These are phyloP conservation scores for Baronia brevicornis DNA, from an alignment of 2,888 invertebrate genomes.

Conservation along the genomic window DNA sequence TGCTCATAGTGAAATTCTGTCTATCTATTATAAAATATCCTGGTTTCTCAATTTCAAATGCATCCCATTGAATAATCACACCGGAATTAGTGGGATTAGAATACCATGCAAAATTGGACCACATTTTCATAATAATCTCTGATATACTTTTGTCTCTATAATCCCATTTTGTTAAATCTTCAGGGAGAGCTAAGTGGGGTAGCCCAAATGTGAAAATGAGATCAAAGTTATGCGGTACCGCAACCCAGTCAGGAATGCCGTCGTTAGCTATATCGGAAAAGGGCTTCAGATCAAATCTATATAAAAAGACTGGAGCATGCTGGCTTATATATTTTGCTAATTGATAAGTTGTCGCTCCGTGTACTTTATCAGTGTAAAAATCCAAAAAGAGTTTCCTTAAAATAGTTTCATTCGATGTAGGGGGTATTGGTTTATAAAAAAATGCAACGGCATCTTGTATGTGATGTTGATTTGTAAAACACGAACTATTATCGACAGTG, in stretches of 20 bases:
- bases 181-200: slow-evolving; percentile 80
- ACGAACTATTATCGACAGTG: slow-evolving; percentile 71
- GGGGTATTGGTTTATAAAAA: slow-evolving; percentile 82
- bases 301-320: slow-evolving; percentile 78
- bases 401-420: slow-evolving; percentile 75
- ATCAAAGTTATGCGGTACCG: slow-evolving; percentile 88
- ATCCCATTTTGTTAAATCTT: slow-evolving; percentile 81
- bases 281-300: slow-evolving; percentile 85
- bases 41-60: slow-evolving; percentile 79
- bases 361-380: slow-evolving; percentile 84
- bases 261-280: slow-evolving; percentile 78
- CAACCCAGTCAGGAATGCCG: slow-evolving; percentile 84
- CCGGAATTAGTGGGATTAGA: slow-evolving; percentile 82
- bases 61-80: slow-evolving; percentile 85
- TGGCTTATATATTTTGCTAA: slow-evolving; percentile 80
- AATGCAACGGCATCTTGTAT: slow-evolving; percentile 84
- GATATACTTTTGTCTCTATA: slow-evolving; percentile 84
- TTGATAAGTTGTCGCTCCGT: slow-evolving; percentile 81
- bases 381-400: slow-evolving; percentile 80
- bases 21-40: slow-evolving; percentile 84
- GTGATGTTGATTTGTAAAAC: slow-evolving; percentile 78
- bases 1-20: slow-evolving; percentile 84
- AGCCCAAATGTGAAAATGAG: slow-evolving; percentile 88
- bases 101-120: slow-evolving; percentile 85
- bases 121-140: slow-evolving; percentile 87